Conservation (phyloP, 2,113 vertebrate species). For the Leuciscus idus region DNA sequence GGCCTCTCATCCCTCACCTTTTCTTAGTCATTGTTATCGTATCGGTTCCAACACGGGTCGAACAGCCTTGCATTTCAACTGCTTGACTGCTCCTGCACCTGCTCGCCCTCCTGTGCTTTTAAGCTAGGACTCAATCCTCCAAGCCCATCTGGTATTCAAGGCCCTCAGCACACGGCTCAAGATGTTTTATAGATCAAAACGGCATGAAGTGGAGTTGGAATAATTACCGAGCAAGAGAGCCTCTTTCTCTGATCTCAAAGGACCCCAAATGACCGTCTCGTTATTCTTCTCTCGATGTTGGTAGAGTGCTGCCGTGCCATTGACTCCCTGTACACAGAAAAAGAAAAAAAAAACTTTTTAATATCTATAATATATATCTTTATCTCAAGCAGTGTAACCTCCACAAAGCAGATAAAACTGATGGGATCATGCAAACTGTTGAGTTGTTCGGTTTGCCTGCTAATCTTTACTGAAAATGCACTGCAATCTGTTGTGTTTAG, state of each 20-base stretch:
- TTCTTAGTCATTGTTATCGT: neutral
- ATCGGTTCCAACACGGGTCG: neutral
- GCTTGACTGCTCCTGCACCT: slow-evolving; percentile 24
- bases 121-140: neutral
- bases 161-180: neutral
- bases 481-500: slow-evolving; percentile 18
- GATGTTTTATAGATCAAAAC: slow-evolving; percentile 48
- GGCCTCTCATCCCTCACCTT: neutral
- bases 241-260: slow-evolving; percentile 87
- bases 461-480: slow-evolving; percentile 45
- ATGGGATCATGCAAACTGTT: slow-evolving; percentile 17
- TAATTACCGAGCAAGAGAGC: slow-evolving; percentile 88
- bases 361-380: no score
- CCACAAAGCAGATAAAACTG: slow-evolving; percentile 4
- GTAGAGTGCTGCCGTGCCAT: slow-evolving; percentile 77
- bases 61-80: neutral
- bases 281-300: slow-evolving; percentile 81
- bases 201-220: slow-evolving; percentile 21
- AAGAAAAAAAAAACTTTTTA: neutral
- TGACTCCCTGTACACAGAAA: slow-evolving; percentile 78
- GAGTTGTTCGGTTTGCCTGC: slow-evolving; percentile 8
- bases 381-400: neutral
- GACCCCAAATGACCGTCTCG: slow-evolving; percentile 74
- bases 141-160: slow-evolving; percentile 22
- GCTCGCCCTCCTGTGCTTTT: neutral